phyloP scores from a whole-genome alignment of 2,888 invertebrate genomes.

The Orchestes rusci region DNA sequence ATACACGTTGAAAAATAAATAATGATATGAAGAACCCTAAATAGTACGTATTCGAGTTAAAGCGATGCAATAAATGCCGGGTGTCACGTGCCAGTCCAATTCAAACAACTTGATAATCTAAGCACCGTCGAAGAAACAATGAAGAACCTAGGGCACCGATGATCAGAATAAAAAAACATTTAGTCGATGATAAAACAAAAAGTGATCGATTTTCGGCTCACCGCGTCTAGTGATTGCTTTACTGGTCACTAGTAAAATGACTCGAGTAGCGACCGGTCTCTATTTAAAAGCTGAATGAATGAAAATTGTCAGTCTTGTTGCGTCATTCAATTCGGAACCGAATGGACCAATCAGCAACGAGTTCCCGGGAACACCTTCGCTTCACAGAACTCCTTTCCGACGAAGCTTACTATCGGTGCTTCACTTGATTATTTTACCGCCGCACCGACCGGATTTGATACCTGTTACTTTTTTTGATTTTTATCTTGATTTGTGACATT shows the following conservation, averaged over 20 bases:
- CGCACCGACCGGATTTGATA: slow-evolving; percentile 2
- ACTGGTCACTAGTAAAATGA: slow-evolving; percentile 18
- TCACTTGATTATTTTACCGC: neutral
- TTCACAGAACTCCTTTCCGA: neutral
- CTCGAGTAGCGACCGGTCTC: slow-evolving; percentile 6
- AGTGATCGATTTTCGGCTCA: slow-evolving; percentile 9
- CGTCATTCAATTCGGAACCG: slow-evolving; percentile 15
- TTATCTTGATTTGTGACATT: no score
- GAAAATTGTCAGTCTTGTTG: slow-evolving; percentile 13
- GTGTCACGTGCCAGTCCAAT: slow-evolving; percentile 22
- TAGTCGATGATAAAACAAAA: slow-evolving; percentile 16
- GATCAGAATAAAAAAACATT: slow-evolving; percentile 22
- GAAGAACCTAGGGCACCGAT: slow-evolving; percentile 6
- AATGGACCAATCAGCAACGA: slow-evolving; percentile 11
- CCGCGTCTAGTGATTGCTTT: slow-evolving; percentile 7
- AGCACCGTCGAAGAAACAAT: slow-evolving; percentile 8
- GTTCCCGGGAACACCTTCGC: slow-evolving; percentile 8
- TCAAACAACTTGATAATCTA: slow-evolving; percentile 7
- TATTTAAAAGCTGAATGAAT: slow-evolving; percentile 17
- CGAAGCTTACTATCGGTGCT: neutral
- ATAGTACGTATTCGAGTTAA: slow-evolving; percentile 1
- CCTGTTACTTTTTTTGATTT: no score
- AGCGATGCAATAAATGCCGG: slow-evolving; percentile 7
- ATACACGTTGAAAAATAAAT: slow-evolving; percentile 1
- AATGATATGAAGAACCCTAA: no score